phyloP scores from a whole-genome alignment of 35 echinoderm and acorn worm species.

The Apostichopus japonicus region DNA sequence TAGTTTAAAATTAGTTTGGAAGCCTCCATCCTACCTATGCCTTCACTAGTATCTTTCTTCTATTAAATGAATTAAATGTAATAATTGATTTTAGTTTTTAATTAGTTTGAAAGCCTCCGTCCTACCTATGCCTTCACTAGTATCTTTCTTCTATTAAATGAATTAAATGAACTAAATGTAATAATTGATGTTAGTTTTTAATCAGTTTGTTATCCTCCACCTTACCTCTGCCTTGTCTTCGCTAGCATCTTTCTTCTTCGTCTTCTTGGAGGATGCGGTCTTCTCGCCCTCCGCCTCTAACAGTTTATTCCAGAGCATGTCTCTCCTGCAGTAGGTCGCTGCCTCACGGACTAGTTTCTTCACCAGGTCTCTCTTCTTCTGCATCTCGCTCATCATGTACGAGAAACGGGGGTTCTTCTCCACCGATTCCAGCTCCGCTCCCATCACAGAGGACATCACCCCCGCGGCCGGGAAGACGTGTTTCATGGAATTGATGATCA shows the following conservation, averaged over 20 bases:
- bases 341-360: conserved; percentile 66
- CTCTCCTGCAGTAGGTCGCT: conserved; percentile 79
- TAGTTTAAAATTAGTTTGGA: too few species aligned
- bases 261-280: conserved; percentile 43
- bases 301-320: conserved; percentile 86
- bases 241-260: conserved; percentile 55
- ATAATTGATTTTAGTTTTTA: too few species aligned
- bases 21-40: too few species aligned
- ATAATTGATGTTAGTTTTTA: too few species aligned
- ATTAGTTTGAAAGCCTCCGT: too few species aligned
- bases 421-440: neutral
- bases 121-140: too few species aligned
- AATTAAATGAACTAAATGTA: too few species aligned
- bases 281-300: conserved; percentile 53
- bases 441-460: neutral
- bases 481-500: conserved; percentile 86
- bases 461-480: conserved; percentile 26
- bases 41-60: too few species aligned
- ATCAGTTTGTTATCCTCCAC: neutral
- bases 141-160: too few species aligned
- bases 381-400: conserved; percentile 58
- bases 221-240: conserved; percentile 47
- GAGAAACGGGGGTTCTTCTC: conserved; percentile 57
- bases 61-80: too few species aligned
- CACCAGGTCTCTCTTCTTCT: conserved; percentile 68